Base-by-base conservation (phyloP, 30 jellyfish, hydroid and myxozoan genomes). In the Sanderia malayensis region DNA sequence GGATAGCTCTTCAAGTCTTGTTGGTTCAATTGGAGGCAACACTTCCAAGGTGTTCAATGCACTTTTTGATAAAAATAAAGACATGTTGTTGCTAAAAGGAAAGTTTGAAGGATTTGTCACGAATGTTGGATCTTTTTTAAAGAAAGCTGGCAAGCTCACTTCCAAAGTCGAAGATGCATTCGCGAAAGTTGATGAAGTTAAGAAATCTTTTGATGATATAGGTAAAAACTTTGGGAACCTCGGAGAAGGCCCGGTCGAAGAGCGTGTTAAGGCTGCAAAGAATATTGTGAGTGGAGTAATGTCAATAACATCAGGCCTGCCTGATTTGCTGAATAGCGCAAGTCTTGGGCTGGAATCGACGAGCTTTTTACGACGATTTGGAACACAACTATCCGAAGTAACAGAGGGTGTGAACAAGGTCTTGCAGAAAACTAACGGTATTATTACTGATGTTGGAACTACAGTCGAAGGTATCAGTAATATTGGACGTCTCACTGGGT, bases 211-310 rank as follows among this genome's bases (percentile, higher is more conserved):
- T 59, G 59, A 76, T 0, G 58, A 32, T 31, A 79, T 83, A 8
- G 64, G 46, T 31, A 49, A 3, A 1, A 74, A 77, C 34, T 61
- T 90, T 44, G 71, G 67, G 2, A 84, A 61, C 31, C 72, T 78
- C 6, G 55, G 91, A 22, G 60, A 79, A 28, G 98, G 98, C 3
- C 98, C 98, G 31, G 25, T 90, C 1, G 98, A 83, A 45, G 68
- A 68, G 69, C 94, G 98, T 7, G 64, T 90, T 11, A 73, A 74
- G n/a, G 98, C 96, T 23, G 95, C 86, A 15, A 74, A 79, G 53
- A 73, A 83, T 57, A 63, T 90, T 25, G 88, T 79, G 2, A 66
- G 71, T 25, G 98, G 98, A 3, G 76, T 90, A 20, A 61, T 34
- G 26, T 58, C 86, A 4, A 61, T 90, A 11, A 47, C 86, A 41